Conservation (phyloP, 2,888 invertebrate species). For the Candidula unifasciata region DNA sequence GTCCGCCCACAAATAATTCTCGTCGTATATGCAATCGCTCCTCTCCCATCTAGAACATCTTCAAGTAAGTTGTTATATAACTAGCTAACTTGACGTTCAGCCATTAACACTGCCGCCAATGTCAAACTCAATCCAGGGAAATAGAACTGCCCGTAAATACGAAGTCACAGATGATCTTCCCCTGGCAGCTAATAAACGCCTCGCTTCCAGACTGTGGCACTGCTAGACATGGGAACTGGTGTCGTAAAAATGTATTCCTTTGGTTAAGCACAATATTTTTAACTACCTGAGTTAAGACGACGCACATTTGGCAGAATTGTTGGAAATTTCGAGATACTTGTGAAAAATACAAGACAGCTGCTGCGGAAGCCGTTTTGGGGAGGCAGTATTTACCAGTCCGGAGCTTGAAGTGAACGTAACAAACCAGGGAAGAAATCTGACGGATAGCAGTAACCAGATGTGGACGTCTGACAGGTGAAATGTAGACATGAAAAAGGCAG, state of each 20-base stretch:
- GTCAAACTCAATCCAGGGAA: neutral
- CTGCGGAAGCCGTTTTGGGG: neutral
- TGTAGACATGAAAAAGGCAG: neutral
- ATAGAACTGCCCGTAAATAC: neutral
- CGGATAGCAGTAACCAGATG: neutral
- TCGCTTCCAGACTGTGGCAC: neutral
- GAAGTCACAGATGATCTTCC: neutral
- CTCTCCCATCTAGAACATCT: too few species aligned
- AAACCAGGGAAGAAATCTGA: neutral
- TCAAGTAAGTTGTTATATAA: too few species aligned
- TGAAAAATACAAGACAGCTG: neutral
- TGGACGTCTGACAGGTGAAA: neutral
- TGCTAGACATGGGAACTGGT: neutral
- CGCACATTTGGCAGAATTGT: neutral
- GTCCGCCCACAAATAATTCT: too few species aligned
- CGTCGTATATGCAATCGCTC: too few species aligned
- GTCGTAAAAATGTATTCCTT: neutral
- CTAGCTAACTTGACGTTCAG: too few species aligned
- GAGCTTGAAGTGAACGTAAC: neutral
- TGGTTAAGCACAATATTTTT: neutral
- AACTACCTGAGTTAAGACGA: neutral
- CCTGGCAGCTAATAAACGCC: conserved; percentile 16
- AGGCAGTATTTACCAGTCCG: neutral
- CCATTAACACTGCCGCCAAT: neutral
- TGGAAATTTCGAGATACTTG: neutral